A percentile compares a stretch with the other conserved stretches of the same genome.
These are phyloP conservation scores for Psophia crepitans DNA, from an alignment of 2,113 vertebrate genomes.

Conservation along the genomic window DNA sequence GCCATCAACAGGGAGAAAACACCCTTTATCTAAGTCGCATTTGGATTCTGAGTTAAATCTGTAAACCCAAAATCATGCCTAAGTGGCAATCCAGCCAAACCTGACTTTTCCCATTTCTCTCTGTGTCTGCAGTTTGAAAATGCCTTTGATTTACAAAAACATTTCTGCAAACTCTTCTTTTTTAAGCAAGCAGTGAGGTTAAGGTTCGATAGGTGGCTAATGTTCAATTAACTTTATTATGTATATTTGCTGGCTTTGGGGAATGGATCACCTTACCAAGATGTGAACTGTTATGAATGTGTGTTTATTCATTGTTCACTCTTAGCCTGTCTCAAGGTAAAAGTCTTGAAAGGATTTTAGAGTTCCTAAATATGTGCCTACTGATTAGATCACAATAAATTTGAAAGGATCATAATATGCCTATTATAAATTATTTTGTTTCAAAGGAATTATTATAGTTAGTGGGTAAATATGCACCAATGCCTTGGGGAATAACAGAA, in stretches of 20 bases:
- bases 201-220: not conserved
- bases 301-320: not conserved
- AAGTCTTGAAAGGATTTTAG: constrained; percentile 17
- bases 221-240: not conserved
- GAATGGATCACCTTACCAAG: not conserved
- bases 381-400: constrained; percentile 26
- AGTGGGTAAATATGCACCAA: constrained; percentile 11
- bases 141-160: not conserved
- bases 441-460: constrained; percentile 11
- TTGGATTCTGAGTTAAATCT: not conserved
- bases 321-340: constrained; percentile 2
- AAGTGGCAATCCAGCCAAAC: not conserved
- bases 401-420: not conserved
- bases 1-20: not conserved
- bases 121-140: not conserved
- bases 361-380: not conserved
- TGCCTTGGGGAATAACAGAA: constrained; percentile 20
- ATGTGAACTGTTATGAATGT: not conserved
- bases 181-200: not conserved
- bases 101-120: not conserved
- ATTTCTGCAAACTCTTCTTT: not conserved
- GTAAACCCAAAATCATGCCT: not conserved
- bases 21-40: not conserved
- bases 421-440: constrained; percentile 34
- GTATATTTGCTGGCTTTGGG: not conserved